Evolutionary conservation across 2,797 vertebrate species (phyloP).

Genomic region (Lepus oiostolus): DNA sequence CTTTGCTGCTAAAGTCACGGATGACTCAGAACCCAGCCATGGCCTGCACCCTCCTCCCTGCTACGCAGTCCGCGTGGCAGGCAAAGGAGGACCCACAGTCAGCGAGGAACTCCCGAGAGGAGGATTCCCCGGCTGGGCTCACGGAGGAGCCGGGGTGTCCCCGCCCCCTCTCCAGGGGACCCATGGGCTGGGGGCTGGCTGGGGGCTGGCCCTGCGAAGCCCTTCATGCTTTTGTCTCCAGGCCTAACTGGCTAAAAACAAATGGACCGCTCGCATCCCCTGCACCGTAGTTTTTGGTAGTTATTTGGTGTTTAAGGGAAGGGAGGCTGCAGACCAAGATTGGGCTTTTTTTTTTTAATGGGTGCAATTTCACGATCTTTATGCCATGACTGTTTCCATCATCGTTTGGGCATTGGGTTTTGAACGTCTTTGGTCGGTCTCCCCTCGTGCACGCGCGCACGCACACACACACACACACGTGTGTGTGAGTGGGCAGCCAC

Average conservation of each 20-base stretch:
- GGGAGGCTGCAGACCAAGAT: constrained; percentile 45
- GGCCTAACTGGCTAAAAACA: constrained; percentile 28
- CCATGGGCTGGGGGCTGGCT: too few relatives aligned
- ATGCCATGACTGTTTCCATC: constrained; percentile 59
- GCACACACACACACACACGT: too few relatives aligned
- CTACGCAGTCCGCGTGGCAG: constrained; percentile 41
- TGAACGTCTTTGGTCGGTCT: background rate
- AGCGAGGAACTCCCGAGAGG: background rate
- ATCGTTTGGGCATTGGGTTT: constrained; percentile 35
- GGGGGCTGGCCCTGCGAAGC: background rate
- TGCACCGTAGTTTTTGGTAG: background rate
- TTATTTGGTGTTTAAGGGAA: background rate
- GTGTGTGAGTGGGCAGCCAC: fast-evolving
- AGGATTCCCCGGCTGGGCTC: background rate
- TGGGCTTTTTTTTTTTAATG: constrained; percentile 66
- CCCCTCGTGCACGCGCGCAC: background rate
- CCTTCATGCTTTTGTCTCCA: background rate
- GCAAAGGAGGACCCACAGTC: background rate
- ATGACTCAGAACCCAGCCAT: fast-evolving
- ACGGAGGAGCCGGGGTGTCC: background rate
- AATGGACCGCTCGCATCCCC: background rate
- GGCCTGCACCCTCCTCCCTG: background rate
- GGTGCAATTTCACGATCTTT: constrained; percentile 67
- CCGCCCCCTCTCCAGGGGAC: background rate
- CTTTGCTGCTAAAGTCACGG: background rate